Evolutionary conservation across 2,113 vertebrate species (phyloP), one percentile per base, ranked within the genome.

Genomic region (Lepisosteus osseus): DNA sequence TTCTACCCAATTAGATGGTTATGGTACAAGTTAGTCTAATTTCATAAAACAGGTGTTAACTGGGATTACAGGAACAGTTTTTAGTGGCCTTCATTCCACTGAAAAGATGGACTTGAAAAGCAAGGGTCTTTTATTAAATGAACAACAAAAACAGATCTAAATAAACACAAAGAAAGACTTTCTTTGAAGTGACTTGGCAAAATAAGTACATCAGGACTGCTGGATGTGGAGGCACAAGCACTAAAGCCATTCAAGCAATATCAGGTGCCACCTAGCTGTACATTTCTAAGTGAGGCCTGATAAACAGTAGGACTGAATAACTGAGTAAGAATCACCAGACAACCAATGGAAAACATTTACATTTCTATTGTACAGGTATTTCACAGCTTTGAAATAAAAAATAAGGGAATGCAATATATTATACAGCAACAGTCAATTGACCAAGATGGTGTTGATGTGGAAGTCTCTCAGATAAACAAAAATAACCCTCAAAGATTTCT

Each of bases 361-460:
- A 89, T 75, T 72, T 75, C 80, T 84, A 81, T 82, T 84, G 81
- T 82, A 87, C 82, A 86, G 68, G 76, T 75, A 79, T 77, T 86
- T 90, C 86, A 90, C 89, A 90, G 85, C 80, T 89, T 89, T 62
- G 74, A 88, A 88, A 86, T 77, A 79, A 64, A 75, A 85, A 77
- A 78, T 63, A 69, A 69, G 68, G 68, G 68, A 70, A 69, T 75
- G 73, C 61, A 70, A 66, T 51, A 69, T 67, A 73, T 61, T 68
- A 65, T 73, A 74, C 66, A 74, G 59, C 59, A 74, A 74, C 72
- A 73, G 61, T 69, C 67, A 62, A 74, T 54, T 64, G 14, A 64
- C 63, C 59, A 42, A 70, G 15, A 54, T 45, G 13, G 57, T 15
- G 11, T 59, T 15, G n/a, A 59, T 13, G 57, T 59, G 41, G 62